Conservation (phyloP, 2,797 vertebrate genomes). For the Centroberyx gerrardi region DNA sequence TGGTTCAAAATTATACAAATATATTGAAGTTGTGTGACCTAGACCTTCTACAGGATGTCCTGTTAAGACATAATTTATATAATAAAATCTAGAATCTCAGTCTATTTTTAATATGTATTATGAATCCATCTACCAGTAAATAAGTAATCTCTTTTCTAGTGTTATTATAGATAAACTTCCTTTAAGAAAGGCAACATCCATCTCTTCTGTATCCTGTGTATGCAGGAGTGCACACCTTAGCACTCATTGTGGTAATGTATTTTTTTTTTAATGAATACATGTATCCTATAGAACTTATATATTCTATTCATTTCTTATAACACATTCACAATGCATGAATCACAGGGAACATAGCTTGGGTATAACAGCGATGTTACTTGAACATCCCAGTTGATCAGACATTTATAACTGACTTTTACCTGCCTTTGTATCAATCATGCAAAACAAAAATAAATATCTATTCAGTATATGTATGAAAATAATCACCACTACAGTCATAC, state of each 20-base stretch:
- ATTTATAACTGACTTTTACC: conserved; percentile 72
- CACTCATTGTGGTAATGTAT: conserved; percentile 36
- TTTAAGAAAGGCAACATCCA: conserved; percentile 60
- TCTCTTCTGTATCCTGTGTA: conserved; percentile 31
- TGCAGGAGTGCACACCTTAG: conserved; percentile 28
- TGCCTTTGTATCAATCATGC: conserved; percentile 82
- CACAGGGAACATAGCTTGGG: conserved; percentile 71
- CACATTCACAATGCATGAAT: conserved; percentile 80
- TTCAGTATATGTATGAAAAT: conserved; percentile 77
- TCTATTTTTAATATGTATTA: conserved; percentile 45
- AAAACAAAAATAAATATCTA: conserved; percentile 83
- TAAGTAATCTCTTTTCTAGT: conserved; percentile 60
- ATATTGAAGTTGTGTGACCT: conserved; percentile 57
- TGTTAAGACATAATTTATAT: conserved; percentile 8
- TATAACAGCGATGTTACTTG: conserved; percentile 68
- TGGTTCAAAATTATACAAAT: conserved; percentile 79
- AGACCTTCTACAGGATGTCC: conserved; percentile 39
- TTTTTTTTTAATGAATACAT: conserved; percentile 48
- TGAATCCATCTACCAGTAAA: conserved; percentile 31
- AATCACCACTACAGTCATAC: conserved; percentile 81
- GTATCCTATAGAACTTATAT: conserved; percentile 56
- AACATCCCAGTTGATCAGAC: conserved; percentile 76
- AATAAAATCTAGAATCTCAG: conserved; percentile 67
- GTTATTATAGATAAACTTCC: conserved; percentile 22
- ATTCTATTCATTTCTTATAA: conserved; percentile 68